These are phyloP conservation scores for Pimpla rufipes DNA, from an alignment of 2,888 invertebrate species.

Conservation along the genomic window DNA sequence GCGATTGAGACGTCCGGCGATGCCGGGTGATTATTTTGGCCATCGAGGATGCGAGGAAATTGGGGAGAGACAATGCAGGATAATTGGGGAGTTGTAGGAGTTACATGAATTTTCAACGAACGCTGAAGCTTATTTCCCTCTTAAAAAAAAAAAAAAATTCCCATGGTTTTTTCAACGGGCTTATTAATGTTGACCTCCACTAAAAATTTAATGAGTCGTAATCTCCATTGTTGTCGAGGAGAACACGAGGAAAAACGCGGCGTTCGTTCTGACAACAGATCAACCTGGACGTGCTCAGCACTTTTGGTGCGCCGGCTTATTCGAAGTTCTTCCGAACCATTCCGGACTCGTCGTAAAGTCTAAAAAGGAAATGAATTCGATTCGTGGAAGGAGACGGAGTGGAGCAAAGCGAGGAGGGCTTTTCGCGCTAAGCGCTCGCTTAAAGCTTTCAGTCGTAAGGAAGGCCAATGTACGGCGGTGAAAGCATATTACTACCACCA, in stretches of 20 bases:
- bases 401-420: not conserved
- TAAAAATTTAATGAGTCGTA: too few species aligned
- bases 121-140: too few species aligned
- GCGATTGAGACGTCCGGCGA: not conserved
- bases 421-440: not conserved
- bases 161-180: too few species aligned
- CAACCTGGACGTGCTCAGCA: not conserved
- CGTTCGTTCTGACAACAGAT: not conserved
- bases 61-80: too few species aligned
- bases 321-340: not conserved
- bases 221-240: too few species aligned
- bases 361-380: constrained; percentile 10
- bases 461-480: constrained; percentile 1
- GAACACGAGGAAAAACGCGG: not conserved
- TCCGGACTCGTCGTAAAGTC: not conserved
- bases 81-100: too few species aligned
- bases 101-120: too few species aligned
- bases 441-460: constrained; percentile 27
- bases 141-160: too few species aligned
- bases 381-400: constrained; percentile 24
- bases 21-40: not conserved
- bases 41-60: too few species aligned
- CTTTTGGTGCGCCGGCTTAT: constrained; percentile 6
- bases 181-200: too few species aligned
- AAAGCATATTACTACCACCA: not conserved